These are phyloP conservation scores for Sycophila texana DNA, from an alignment of 2,888 invertebrate species.

Conservation along the genomic window DNA sequence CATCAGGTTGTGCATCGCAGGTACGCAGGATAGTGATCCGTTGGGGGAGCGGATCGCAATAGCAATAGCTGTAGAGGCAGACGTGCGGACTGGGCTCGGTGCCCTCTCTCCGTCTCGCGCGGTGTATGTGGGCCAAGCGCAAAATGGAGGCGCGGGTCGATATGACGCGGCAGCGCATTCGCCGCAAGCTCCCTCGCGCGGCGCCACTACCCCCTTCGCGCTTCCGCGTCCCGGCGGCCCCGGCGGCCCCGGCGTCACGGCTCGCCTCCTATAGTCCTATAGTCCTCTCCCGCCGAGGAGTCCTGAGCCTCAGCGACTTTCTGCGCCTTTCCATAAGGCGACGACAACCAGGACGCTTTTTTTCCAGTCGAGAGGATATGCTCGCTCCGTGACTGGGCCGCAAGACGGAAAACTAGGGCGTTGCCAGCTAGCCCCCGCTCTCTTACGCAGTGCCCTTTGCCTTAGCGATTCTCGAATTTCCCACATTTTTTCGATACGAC, in stretches of 20 bases:
- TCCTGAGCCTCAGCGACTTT: too few species aligned
- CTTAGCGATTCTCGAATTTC: too few species aligned
- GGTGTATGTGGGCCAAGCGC: constrained; percentile 68
- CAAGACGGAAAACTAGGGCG: constrained; percentile 26
- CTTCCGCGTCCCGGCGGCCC: too few species aligned
- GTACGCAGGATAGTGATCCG: neutral
- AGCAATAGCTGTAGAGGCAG: neutral
- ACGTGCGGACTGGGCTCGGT: constrained; percentile 11
- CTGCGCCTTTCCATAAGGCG: too few species aligned
- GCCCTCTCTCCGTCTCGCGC: neutral
- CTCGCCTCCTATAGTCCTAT: too few species aligned
- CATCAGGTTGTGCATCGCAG: neutral
- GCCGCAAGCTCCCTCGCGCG: constrained; percentile 59
- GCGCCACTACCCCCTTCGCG: constrained; percentile 13
- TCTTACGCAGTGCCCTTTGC: neutral
- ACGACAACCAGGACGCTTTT: neutral
- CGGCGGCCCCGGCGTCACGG: too few species aligned
- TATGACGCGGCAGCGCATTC: constrained; percentile 70
- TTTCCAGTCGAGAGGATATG: neutral
- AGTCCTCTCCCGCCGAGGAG: too few species aligned
- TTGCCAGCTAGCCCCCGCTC: neutral
- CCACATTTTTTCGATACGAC: too few species aligned
- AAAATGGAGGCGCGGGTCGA: constrained; percentile 72
- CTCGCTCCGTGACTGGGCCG: neutral
- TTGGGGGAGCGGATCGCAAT: neutral